Base-by-base conservation (phyloP, 2,797 vertebrate genomes). In the Serranus cabrilla region DNA sequence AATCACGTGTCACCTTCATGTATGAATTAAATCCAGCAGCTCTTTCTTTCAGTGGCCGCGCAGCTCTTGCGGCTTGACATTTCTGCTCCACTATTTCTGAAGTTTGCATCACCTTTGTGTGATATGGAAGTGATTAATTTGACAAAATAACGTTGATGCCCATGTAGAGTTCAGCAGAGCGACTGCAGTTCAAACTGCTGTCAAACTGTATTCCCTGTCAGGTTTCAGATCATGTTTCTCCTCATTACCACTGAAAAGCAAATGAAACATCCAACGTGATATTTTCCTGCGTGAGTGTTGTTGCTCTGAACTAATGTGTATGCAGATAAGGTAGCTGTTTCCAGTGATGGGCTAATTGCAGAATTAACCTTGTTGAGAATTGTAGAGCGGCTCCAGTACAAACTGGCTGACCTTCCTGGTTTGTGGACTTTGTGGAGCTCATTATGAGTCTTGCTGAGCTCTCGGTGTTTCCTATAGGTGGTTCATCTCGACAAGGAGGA, bases 401-500 rank as follows among this genome's bases (percentile, higher is more conserved):
- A 64, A 73, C 45, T 37, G 43, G 60, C 47, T 40, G 16, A 58
- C 40, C 59, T 58, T 62, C 9, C 21, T 49, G 61, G 23, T 82
- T 54, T 61, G 23, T 57, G 55, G 46, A 52, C 4, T 56, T 52
- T 27, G 27, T 27, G 17, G 25, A 76, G 74, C 68, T 84, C 54
- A 40, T 77, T 59, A 55, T 49, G 46, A 66, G 55, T 76, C 47
- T 74, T 51, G 68, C 76, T 89, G 86, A 89, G 74, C 74, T 87
- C 75, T 80, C 80, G 68, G 72, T 86, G 67, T 89, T 71, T 85
- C 83, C 75, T 82, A 14, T 90, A 99, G 97, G 96, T 97, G 78
- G 96, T 97, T 82, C 95, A 96, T 87, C 91, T 97, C 61, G 97
- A 97, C 92, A 96, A 94, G 88, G 93, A 96, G 5, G 96, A 97